Evolutionary conservation across 2,888 invertebrate genomes (phyloP).

Genomic region (Nomada goodeniana): DNA sequence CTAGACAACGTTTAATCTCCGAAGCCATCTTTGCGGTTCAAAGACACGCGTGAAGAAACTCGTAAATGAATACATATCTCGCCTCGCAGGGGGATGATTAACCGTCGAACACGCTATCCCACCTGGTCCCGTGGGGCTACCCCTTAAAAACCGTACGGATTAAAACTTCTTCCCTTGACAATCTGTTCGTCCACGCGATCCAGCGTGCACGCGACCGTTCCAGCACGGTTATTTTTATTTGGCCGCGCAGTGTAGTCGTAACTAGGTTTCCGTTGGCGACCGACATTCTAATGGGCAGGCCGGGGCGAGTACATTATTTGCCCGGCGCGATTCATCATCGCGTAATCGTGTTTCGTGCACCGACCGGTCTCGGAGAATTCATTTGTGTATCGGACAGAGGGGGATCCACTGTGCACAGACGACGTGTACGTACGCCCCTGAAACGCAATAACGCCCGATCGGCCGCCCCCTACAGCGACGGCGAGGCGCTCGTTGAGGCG

Average conservation of each 20-base stretch:
- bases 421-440: slow-evolving; percentile 45
- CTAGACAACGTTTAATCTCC: too few species aligned
- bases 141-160: too few species aligned
- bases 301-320: slow-evolving; percentile 45
- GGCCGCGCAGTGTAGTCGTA: slow-evolving; percentile 5
- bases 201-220: background rate
- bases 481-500: slow-evolving; percentile 24
- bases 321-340: slow-evolving; percentile 53
- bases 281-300: slow-evolving; percentile 49
- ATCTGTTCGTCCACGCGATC: background rate
- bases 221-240: slow-evolving; percentile 20
- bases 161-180: too few species aligned
- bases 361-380: slow-evolving; percentile 31
- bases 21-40: too few species aligned
- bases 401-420: slow-evolving; percentile 34
- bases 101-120: too few species aligned
- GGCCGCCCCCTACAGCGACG: slow-evolving; percentile 24
- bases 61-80: too few species aligned
- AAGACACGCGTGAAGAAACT: too few species aligned
- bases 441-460: slow-evolving; percentile 64
- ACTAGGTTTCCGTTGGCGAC: slow-evolving; percentile 45
- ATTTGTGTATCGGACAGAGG: slow-evolving; percentile 42
- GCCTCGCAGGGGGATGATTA: too few species aligned
- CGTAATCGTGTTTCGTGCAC: slow-evolving; percentile 54
- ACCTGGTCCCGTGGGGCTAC: too few species aligned